Base-by-base conservation (phyloP, 2,888 invertebrate species). In the Cetonia aurata region DNA sequence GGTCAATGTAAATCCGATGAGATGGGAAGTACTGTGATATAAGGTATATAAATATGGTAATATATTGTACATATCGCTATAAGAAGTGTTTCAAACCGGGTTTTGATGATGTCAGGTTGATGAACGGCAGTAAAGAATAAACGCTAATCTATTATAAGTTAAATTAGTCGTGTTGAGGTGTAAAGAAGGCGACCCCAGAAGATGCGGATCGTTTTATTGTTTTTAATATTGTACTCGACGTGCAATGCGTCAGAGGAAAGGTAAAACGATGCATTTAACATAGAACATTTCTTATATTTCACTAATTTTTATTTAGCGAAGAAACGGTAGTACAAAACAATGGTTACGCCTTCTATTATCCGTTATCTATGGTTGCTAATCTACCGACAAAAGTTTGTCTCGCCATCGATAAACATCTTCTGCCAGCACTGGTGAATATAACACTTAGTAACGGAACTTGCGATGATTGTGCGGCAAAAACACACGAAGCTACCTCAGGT, bases 1-100 rank as follows among this genome's bases (percentile, higher is more conserved):
- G 56, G 56, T 56, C 56, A 56, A 41, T 37, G 56, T 56, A 56
- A 56, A 56, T 17, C 56, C 15, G 37, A 33, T 37, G n/a, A 33
- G 41, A 55, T 25, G 53, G 52, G 31, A 31, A 56, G 33, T 13
- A 41, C 56, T 33, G 56, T 56, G 17, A 56, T 56, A 37, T 37
- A 56, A 25, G 37, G 37, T 13, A 8, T 41, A 41, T 56, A 56
- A 25, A 53, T 53, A 53, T 53, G n/a, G 4, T 25, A 25, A 25
- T 25, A 1, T 25, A 25, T n/a, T n/a, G n/a, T n/a, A 25, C 25
- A 25, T 4, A 25, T 25, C 25, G 25, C 25, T 25, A 4, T 25
- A n/a, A 56, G 15, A 56, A 56, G 56, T 17, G 15, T 10, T 53
- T 56, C 37, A 6, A 41, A 10, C 9, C 17, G n/a, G 15, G 13